phyloP scores from a whole-genome alignment of 2,797 vertebrate species.

The Loris lydekkerianus region DNA sequence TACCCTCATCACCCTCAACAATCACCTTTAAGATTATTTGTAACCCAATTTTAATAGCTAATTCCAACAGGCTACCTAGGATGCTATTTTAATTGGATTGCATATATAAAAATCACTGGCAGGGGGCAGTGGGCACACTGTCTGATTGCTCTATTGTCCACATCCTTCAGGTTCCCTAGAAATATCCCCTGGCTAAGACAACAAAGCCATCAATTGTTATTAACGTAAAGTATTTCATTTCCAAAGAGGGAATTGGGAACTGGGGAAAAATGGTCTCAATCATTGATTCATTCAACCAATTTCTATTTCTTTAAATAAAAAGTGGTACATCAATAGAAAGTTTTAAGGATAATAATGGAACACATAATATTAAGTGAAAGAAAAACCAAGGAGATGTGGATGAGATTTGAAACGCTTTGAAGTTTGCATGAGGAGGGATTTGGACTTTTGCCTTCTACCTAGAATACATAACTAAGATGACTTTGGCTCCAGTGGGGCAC shows the following conservation, averaged over 20 bases:
- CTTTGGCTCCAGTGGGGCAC: conserved; percentile 70
- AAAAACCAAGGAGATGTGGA: conserved; percentile 56
- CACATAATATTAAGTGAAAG: conserved; percentile 78
- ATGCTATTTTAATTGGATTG: conserved; percentile 12
- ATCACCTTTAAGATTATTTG: neutral
- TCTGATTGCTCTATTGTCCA: neutral
- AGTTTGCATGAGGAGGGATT: conserved; percentile 47
- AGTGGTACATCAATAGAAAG: conserved; percentile 57
- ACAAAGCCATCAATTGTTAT: neutral
- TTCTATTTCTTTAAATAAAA: conserved; percentile 77
- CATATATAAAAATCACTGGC: neutral
- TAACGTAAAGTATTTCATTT: neutral
- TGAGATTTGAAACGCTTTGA: conserved; percentile 73
- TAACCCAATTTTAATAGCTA: conserved; percentile 12
- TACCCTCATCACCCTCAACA: neutral
- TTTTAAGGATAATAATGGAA: conserved; percentile 69
- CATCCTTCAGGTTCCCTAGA: neutral
- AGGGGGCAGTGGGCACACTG: neutral
- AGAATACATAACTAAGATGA: conserved; percentile 75
- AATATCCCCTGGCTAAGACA: neutral
- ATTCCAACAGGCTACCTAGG: neutral
- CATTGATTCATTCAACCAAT: conserved; percentile 56
- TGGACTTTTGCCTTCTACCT: conserved; percentile 73
- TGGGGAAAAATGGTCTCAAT: conserved; percentile 22
- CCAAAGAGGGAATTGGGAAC: neutral